Base-by-base conservation (phyloP, 2,113 vertebrate genomes). In the Alethe castanea region DNA sequence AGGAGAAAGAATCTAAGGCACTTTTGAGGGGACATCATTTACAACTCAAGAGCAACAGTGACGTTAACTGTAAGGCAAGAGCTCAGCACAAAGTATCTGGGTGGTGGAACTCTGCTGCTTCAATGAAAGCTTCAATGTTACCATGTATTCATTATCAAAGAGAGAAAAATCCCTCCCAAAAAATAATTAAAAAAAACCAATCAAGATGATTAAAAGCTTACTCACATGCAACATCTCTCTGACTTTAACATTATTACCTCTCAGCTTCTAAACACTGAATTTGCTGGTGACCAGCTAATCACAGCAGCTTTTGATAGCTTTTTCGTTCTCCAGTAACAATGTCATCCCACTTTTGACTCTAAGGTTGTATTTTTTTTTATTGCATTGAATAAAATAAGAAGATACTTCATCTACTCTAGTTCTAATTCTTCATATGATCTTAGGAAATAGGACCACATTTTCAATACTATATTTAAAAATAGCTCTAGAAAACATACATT, bases 141-240 rank as follows among this genome's bases (percentile, higher is more conserved):
- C 19, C 3, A 17, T 15, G 9, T n/a, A 33, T 20, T 72, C 13
- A 10, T 56, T 40, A 76, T 8, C 69, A 81, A 48, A 52, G 28
- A 78, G 20, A 86, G 28, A 78, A 88, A 62, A 70, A 64, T 56
- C 25, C 12, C 9, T 38, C 19, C 11, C 7, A 19, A 33, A 53
- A 45, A 53, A 61, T 4, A n/a, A 19, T 4, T 4, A 36, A 60
- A 7, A 38, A 38, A 31, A 52, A 77, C 36, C 11, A 59, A 26
- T 28, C 19, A 52, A 77, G n/a, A 53, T 1, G 0, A 29, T 86
- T 31, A 80, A 42, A 60, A 81, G 15, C 28, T 74, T 56, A 31
- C 15, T 33, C 4, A 12, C 5, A 5, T 1, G 1, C 6, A n/a
- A 16, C 1, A 2, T 19, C 16, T 12, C 20, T 56, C 60, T 53